A percentile compares a stretch with the other conserved stretches of the same genome.
These are phyloP conservation scores for Trissolcus basalis DNA, from an alignment of 1,140 invertebrate species.

Conservation along the genomic window DNA sequence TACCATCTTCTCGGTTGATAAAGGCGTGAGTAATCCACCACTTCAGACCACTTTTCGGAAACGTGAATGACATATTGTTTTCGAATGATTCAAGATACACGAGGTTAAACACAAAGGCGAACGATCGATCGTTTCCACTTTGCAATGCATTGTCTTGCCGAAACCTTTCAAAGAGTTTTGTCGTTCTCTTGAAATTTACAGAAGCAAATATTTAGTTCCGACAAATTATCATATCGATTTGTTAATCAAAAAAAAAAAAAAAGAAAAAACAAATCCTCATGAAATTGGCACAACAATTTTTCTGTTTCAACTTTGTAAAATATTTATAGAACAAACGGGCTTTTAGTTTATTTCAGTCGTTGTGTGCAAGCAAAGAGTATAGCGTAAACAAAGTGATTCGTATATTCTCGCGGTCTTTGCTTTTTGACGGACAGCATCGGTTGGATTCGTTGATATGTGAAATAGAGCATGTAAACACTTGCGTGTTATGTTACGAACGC, in stretches of 20 bases:
- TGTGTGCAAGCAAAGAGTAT: neutral
- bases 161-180: neutral
- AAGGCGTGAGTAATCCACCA: slow-evolving; percentile 10
- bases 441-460: slow-evolving; percentile 11
- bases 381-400: slow-evolving; percentile 9
- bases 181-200: too few relatives aligned
- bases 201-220: too few relatives aligned
- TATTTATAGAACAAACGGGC: neutral
- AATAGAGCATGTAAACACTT: slow-evolving; percentile 20
- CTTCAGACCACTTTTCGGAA: slow-evolving; percentile 22
- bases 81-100: slow-evolving; percentile 22
- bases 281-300: too few relatives aligned
- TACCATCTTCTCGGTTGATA: slow-evolving; percentile 17
- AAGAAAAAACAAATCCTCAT: too few relatives aligned
- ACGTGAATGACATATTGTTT: slow-evolving; percentile 34
- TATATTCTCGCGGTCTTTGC: slow-evolving; percentile 8
- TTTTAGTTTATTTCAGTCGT: neutral
- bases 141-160: neutral
- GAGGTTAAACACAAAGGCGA: slow-evolving; percentile 13
- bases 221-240: too few relatives aligned
- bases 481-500: slow-evolving; percentile 14
- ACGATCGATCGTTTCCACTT: slow-evolving; percentile 2
- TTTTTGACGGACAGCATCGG: slow-evolving; percentile 2
- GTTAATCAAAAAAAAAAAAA: too few relatives aligned
- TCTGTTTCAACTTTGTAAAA: too few relatives aligned